Base-by-base conservation (phyloP, 2,888 invertebrate species). In the Podotricha telesiphe region DNA sequence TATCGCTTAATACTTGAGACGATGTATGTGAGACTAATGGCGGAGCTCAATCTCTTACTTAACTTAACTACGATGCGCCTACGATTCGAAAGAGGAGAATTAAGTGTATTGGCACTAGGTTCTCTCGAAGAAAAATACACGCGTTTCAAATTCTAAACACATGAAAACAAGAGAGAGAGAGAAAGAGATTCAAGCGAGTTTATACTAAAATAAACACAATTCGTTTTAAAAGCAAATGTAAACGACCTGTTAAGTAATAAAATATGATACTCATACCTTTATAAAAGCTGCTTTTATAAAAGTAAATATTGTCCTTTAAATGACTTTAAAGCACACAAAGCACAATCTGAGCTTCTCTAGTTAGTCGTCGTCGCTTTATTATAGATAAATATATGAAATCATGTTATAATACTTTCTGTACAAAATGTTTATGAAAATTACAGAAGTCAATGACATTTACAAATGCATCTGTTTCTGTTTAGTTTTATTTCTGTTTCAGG, bases 251-350 rank as follows among this genome's bases (percentile, higher is more conserved):
- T 10, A 34, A 53, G 34, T 17, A 34, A 34, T 53, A 53, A 17
- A 53, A 53, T 53, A 10, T 34, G 28, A 17, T 34, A 34, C 17
- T n/a, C n/a, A 28, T 34, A 8, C 10, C 13, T 15, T 22, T 28
- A 28, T 28, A 10, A 53, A 53, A 53, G 10, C 34, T 17, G 34
- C 34, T 53, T 34, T 17, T 53, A 34, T 53, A 34, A 8, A 28
- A 10, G 34, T 34, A 34, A 53, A 53, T 34, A n/a, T 53, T 53
- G 10, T 34, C n/a, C 34, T 53, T 34, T 53, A 34, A 34, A 34
- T 53, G n/a, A 53, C 53, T 28, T n/a, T n/a, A 3, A 34, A 53
- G 17, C n/a, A n/a, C n/a, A 53, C 53, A 34, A 53, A 34, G 28
- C 17, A n/a, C 13, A 28, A 17, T 4, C 51, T 34, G 34, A 53